phyloP scores from a whole-genome alignment of 2,888 invertebrate species.

The Rhaphigaster nebulosa region DNA sequence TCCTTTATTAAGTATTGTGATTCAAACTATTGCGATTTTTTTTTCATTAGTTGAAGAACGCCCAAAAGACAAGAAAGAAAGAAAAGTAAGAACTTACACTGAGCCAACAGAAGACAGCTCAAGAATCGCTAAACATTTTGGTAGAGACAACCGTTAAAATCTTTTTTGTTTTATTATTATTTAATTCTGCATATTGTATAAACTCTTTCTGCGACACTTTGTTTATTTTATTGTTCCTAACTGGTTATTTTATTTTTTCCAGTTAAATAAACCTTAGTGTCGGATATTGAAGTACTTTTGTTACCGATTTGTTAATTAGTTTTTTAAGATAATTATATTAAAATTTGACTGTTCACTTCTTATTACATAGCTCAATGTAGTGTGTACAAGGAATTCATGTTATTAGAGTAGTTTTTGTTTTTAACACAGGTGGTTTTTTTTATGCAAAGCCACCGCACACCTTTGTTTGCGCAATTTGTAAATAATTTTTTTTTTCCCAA shows the following conservation, averaged over 20 bases:
- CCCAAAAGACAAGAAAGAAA: slow-evolving; percentile 13
- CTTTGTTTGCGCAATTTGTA: slow-evolving; percentile 60
- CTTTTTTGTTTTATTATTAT: background rate
- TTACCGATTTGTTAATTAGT: slow-evolving; percentile 60
- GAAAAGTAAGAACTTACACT: slow-evolving; percentile 41
- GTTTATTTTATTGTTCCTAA: slow-evolving; percentile 50
- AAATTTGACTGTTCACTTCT: slow-evolving; percentile 52
- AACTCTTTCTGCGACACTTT: background rate
- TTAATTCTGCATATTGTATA: slow-evolving; percentile 18
- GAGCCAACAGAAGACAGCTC: slow-evolving; percentile 22
- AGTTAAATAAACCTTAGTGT: slow-evolving; percentile 37
- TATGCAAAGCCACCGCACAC: slow-evolving; percentile 59
- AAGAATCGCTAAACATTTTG: slow-evolving; percentile 27
- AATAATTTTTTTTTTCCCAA: slow-evolving; percentile 53
- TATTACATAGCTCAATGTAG: slow-evolving; percentile 42
- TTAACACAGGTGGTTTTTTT: slow-evolving; percentile 52
- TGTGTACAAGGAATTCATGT: slow-evolving; percentile 6
- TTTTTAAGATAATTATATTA: slow-evolving; percentile 46
- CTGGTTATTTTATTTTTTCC: background rate
- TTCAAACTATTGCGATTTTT: background rate
- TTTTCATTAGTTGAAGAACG: slow-evolving; percentile 41
- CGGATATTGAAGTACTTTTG: slow-evolving; percentile 26
- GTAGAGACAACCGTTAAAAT: slow-evolving; percentile 36
- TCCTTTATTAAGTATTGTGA: background rate
- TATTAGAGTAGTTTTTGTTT: slow-evolving; percentile 36